These are phyloP conservation scores for Dunckerocampus dactyliophorus DNA, from an alignment of 2,113 vertebrate genomes.

Conservation along the genomic window DNA sequence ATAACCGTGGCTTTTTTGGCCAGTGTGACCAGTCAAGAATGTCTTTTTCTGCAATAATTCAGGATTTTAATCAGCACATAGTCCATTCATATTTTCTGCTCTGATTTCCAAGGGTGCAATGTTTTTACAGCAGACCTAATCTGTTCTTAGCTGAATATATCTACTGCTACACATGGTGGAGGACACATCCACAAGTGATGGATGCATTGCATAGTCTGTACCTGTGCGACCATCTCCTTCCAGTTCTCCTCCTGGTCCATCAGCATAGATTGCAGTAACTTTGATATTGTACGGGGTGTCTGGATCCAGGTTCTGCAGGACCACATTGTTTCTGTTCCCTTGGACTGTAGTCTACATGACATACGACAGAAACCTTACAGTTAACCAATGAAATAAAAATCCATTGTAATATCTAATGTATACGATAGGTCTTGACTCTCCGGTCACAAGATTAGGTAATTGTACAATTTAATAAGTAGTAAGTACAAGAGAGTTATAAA, in stretches of 20 bases:
- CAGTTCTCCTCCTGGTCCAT: slow-evolving; percentile 88
- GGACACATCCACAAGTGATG: not conserved
- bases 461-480: no score
- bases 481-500: no score
- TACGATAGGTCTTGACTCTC: no score
- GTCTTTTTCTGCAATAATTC: slow-evolving; percentile 22
- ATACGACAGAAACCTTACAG: not conserved
- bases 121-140: no score
- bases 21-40: slow-evolving; percentile 25
- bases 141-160: not conserved
- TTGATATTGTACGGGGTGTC: slow-evolving; percentile 92
- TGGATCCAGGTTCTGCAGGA: slow-evolving; percentile 85
- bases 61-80: slow-evolving; percentile 29
- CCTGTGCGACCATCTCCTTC: slow-evolving; percentile 88
- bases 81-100: slow-evolving; percentile 22
- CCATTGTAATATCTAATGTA: not conserved
- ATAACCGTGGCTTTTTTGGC: slow-evolving; percentile 16
- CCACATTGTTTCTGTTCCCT: slow-evolving; percentile 86
- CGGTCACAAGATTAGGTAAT: no score
- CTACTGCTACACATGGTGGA: not conserved
- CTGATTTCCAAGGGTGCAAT: not conserved
- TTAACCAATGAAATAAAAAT: not conserved
- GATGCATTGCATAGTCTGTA: slow-evolving; percentile 32
- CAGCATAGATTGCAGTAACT: slow-evolving; percentile 85
- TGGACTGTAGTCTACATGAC: slow-evolving; percentile 83